Percentiles rank a stretch among this genome's conserved stretches.
Evolutionary conservation across 2,113 vertebrate genomes (phyloP).

Genomic region (Melozone crissalis): DNA sequence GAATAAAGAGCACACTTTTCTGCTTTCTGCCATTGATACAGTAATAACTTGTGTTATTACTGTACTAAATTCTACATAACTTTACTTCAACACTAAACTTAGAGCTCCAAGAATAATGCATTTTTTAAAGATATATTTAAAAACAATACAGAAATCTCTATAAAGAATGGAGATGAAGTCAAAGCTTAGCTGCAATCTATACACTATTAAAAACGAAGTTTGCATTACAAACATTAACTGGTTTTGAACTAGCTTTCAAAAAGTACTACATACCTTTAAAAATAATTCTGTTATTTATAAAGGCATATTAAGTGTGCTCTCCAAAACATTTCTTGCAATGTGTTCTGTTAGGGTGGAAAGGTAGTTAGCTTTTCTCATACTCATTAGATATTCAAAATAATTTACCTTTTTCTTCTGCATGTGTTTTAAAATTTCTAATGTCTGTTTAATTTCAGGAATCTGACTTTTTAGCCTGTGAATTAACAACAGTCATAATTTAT

Average conservation of each 20-base stretch:
- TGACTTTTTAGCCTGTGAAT: constrained; percentile 91
- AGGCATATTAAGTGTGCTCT: constrained; percentile 61
- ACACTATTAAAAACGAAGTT: background rate
- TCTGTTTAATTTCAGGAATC: constrained; percentile 99
- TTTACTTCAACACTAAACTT: background rate
- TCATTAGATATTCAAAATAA: constrained; percentile 61
- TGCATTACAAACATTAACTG: background rate
- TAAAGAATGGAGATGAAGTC: background rate
- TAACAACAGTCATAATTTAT: constrained; percentile 63
- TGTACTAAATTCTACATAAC: background rate
- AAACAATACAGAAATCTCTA: background rate
- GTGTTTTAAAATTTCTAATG: constrained; percentile 96
- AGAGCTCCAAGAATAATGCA: background rate
- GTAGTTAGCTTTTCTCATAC: constrained; percentile 49
- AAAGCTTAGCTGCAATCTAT: constrained; percentile 18
- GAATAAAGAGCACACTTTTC: constrained; percentile 41
- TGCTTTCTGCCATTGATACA: background rate
- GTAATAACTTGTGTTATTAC: background rate
- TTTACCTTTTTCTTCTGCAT: constrained; percentile 99
- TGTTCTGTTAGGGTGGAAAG: constrained; percentile 61
- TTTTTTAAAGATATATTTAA: background rate
- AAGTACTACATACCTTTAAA: constrained; percentile 62
- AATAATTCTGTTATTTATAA: constrained; percentile 63
- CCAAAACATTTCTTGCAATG: constrained; percentile 63
- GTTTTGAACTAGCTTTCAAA: constrained; percentile 29